These are phyloP conservation scores for Apodemus sylvaticus DNA, from an alignment of 2,113 vertebrate species.

Conservation along the genomic window DNA sequence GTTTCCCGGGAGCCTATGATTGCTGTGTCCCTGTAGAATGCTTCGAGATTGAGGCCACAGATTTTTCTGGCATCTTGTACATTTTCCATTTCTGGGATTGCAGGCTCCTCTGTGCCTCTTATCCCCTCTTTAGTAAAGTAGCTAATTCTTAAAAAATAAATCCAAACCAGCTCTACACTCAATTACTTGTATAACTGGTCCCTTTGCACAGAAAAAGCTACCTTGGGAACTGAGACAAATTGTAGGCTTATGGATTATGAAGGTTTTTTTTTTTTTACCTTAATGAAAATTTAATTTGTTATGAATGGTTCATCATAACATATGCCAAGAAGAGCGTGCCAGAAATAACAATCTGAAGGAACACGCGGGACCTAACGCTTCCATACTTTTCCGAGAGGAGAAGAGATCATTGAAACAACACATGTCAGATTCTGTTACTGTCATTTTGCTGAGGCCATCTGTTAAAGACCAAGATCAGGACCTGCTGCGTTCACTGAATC, in stretches of 20 bases:
- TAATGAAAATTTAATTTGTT: slow-evolving; percentile 86
- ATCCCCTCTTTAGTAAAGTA: slow-evolving; percentile 33
- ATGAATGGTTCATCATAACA: slow-evolving; percentile 85
- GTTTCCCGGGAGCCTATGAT: slow-evolving; percentile 74
- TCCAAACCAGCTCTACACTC: slow-evolving; percentile 25
- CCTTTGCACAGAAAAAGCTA: slow-evolving; percentile 60
- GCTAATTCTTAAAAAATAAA: slow-evolving; percentile 61
- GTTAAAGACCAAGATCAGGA: slow-evolving; percentile 87
- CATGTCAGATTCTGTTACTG: slow-evolving; percentile 88
- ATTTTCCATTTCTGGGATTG: slow-evolving; percentile 61
- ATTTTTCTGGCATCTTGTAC: slow-evolving; percentile 73
- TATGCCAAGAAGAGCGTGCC: slow-evolving; percentile 87
- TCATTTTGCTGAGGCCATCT: slow-evolving; percentile 88
- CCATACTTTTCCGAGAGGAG: slow-evolving; percentile 86
- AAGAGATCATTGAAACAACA: slow-evolving; percentile 86
- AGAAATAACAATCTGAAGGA: slow-evolving; percentile 88
- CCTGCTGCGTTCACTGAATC: slow-evolving; percentile 82
- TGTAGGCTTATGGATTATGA: slow-evolving; percentile 73
- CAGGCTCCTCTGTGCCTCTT: background rate
- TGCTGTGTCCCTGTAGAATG: slow-evolving; percentile 70
- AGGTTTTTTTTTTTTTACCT: slow-evolving; percentile 73
- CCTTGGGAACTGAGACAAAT: slow-evolving; percentile 82
- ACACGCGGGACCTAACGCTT: slow-evolving; percentile 84
- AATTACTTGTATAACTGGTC: slow-evolving; percentile 71
- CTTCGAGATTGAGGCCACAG: slow-evolving; percentile 53